These are phyloP conservation scores for Pachydiplax longipennis DNA, from an alignment of 2,888 invertebrate species.

Conservation along the genomic window DNA sequence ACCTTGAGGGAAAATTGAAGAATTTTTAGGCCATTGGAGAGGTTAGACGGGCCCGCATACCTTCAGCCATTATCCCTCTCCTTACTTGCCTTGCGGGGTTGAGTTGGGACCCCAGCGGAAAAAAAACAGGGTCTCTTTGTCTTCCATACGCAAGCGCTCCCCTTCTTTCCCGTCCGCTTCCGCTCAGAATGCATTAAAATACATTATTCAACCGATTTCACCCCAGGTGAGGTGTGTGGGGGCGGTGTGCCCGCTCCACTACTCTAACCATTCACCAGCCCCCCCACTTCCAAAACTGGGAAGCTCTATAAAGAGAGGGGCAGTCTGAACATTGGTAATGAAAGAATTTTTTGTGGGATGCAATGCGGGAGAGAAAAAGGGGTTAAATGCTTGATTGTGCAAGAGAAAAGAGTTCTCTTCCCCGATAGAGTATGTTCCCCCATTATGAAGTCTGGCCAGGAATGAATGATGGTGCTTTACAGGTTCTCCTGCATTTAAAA, in stretches of 20 bases:
- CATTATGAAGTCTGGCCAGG: not conserved
- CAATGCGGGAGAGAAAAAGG: too few relatives aligned
- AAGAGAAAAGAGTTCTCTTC: not conserved
- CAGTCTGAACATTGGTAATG: too few relatives aligned
- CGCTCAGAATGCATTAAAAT: slow-evolving; percentile 39
- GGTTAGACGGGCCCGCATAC: not conserved
- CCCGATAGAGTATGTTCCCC: not conserved
- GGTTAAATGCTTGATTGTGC: too few relatives aligned
- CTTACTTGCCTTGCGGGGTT: not conserved
- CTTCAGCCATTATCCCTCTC: not conserved
- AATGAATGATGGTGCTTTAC: not conserved
- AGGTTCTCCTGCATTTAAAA: too few relatives aligned
- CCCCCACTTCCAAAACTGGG: not conserved
- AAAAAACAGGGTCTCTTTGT: slow-evolving; percentile 30
- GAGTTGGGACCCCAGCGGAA: not conserved
- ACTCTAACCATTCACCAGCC: not conserved
- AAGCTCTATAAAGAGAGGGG: too few relatives aligned
- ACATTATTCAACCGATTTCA: slow-evolving; percentile 40
- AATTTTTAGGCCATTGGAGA: not conserved
- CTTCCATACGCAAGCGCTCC: not conserved
- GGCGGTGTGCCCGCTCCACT: not conserved
- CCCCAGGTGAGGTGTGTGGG: not conserved
- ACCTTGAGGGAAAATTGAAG: not conserved
- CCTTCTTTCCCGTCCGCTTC: not conserved
- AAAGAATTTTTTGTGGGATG: too few relatives aligned